These are phyloP conservation scores for Taenioides sp. DNA, from an alignment of 2,797 vertebrate species.

Conservation along the genomic window DNA sequence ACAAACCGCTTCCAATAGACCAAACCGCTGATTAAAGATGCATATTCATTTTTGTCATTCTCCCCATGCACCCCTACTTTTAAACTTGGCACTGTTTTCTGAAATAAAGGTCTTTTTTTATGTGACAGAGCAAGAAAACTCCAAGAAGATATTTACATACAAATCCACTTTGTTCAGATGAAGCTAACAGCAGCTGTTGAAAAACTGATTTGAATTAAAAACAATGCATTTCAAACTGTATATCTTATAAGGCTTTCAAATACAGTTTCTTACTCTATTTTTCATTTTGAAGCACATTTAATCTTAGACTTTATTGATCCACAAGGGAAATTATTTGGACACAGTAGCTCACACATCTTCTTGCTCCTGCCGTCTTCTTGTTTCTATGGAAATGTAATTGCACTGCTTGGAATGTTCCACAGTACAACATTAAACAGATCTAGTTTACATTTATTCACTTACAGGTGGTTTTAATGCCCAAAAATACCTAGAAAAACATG, in stretches of 20 bases:
- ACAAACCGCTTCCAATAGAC: no score
- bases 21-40: no score
- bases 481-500: no score
- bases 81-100: neutral
- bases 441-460: no score
- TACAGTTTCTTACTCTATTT: neutral
- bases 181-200: neutral
- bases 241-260: neutral
- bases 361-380: no score
- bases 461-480: no score
- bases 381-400: no score
- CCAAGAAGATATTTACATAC: neutral
- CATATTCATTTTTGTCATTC: no score
- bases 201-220: neutral
- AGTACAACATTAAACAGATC: no score
- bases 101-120: neutral
- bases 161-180: neutral
- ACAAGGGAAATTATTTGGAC: no score
- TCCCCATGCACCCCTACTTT: neutral
- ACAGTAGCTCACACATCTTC: no score
- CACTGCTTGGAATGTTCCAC: no score
- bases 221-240: neutral
- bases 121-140: neutral
- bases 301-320: neutral
- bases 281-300: neutral